Conservation (phyloP, 1,140 invertebrate genomes). For the Protaetia brevitarsis region DNA sequence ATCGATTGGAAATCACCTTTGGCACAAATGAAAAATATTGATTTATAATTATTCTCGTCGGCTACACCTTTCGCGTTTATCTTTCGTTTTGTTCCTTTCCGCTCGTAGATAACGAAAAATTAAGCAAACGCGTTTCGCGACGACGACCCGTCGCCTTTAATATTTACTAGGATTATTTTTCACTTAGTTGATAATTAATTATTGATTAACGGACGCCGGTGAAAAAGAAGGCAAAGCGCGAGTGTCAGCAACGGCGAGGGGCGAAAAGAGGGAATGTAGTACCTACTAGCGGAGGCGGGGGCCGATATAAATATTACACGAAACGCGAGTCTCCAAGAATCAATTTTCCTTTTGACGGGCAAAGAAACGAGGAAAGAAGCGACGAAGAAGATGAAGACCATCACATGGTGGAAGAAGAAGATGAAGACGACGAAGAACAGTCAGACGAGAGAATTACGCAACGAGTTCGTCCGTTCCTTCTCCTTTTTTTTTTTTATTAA, state of each 20-base stretch:
- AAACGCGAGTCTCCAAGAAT: slow-evolving; percentile 14
- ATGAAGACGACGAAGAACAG: not conserved
- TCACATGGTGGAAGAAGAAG: not conserved
- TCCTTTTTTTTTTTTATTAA: slow-evolving; percentile 32
- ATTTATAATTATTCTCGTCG: not conserved
- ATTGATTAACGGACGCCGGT: slow-evolving; percentile 30
- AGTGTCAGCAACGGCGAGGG: slow-evolving; percentile 11
- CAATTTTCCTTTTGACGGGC: slow-evolving; percentile 1
- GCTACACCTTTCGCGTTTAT: not conserved
- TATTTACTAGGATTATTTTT: slow-evolving; percentile 14
- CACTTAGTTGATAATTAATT: slow-evolving; percentile 26
- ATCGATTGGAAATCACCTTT: no score
- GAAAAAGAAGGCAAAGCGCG: slow-evolving; percentile 26
- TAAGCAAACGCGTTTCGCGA: slow-evolving; percentile 31
- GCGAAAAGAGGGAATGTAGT: no score
- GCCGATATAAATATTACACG: slow-evolving; percentile 12
- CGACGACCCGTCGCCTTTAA: slow-evolving; percentile 26
- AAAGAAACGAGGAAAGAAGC: not conserved
- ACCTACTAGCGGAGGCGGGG: not conserved
- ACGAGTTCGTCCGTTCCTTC: slow-evolving; percentile 28
- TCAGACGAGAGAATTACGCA: slow-evolving; percentile 30
- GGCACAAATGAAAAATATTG: no score
- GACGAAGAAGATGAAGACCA: not conserved
- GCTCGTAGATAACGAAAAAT: slow-evolving; percentile 38
- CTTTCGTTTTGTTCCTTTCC: not conserved